Conservation (phyloP, 2,797 vertebrate genomes). For the Hafferia zeledoni region DNA sequence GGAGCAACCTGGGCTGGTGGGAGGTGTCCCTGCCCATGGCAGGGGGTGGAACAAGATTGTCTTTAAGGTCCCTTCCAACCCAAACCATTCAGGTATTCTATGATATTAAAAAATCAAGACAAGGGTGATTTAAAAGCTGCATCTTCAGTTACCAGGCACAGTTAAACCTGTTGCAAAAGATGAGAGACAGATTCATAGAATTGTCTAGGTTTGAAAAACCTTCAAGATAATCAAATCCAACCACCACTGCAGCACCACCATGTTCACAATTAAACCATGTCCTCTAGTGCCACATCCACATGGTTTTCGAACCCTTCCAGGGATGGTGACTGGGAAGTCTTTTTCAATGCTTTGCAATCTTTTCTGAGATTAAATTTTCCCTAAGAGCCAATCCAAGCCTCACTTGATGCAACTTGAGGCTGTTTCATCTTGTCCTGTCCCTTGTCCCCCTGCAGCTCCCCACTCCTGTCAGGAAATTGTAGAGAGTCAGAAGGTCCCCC, state of each 20-base stretch:
- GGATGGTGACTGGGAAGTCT: not conserved
- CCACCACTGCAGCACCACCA: too few species aligned
- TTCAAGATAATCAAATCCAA: not conserved
- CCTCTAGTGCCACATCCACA: not conserved
- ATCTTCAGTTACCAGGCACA: not conserved
- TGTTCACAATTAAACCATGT: not conserved
- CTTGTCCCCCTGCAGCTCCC: accelerated
- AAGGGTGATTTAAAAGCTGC: accelerated
- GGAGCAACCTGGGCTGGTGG: accelerated
- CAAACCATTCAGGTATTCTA: not conserved
- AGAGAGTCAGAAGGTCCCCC: accelerated
- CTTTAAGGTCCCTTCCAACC: not conserved
- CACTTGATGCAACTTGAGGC: not conserved
- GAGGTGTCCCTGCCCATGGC: not conserved
- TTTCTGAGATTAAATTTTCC: not conserved
- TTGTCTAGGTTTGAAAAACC: not conserved
- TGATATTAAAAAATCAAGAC: not conserved
- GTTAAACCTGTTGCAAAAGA: not conserved
- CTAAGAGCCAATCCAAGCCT: not conserved
- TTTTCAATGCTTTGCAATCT: not conserved
- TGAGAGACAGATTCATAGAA: not conserved
- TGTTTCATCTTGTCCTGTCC: not conserved
- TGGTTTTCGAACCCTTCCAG: not conserved
- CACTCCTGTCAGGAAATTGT: not conserved
- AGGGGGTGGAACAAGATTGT: accelerated